Base-by-base conservation (phyloP, 2,797 vertebrate genomes). In the Pagetopsis macropterus region DNA sequence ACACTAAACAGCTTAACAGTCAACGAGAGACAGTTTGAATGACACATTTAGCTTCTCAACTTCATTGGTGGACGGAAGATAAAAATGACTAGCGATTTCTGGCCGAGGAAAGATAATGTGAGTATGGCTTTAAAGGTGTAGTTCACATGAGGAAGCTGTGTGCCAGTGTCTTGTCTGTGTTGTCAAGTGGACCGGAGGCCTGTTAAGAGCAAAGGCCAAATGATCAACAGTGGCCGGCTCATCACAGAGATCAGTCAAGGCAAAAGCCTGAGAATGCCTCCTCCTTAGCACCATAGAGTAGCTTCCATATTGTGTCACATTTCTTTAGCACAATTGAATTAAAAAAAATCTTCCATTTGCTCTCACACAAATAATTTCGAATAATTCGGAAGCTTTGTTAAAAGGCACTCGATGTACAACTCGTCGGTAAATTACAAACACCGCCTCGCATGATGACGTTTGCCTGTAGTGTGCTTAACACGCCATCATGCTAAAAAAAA, bases 361-460 rank as follows among this genome's bases (percentile, higher is more conserved):
- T 17, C 51, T 59, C 59, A 70, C 69, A 67, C 31, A 44, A 68
- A 78, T 80, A 19, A 80, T 77, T 72, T 79, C 82, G 87, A 88
- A 87, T 89, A 73, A 88, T 88, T 71, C 76, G 81, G 87, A 90
- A 92, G 91, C 84, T 87, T 89, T 13, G 56, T 84, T 65, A 61
- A 86, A 93, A 93, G 93, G 91, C 91, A 92, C 93, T 92, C 86
- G 14, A 86, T 76, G 84, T 78, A 88, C 77, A 64, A 67, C 67
- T 65, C 72, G 82, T 88, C 84, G 14, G 87, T 85, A 83, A 46
- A 76, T 40, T 61, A 76, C 66, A 69, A 70, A 77, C 68, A 58
- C 70, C 15, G 23, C 46, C 48, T 11, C 41, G 48, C 54, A 31
- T 0, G 56, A 72, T 61, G 66, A 68, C 59, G 54, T 17, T 73